Conservation (phyloP, 2,888 invertebrate species). For the Nebria salina region DNA sequence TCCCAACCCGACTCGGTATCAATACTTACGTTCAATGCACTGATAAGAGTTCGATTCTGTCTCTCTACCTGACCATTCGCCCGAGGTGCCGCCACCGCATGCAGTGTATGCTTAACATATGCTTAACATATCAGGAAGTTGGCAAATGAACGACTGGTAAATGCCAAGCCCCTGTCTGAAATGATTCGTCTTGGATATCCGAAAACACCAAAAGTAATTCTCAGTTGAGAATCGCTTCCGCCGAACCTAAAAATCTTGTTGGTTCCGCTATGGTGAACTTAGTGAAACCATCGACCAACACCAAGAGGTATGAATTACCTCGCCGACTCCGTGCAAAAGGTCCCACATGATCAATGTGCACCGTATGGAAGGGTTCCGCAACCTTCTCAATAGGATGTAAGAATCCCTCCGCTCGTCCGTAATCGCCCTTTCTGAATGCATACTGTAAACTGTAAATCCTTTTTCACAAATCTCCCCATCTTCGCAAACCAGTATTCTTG, state of each 20-base stretch:
- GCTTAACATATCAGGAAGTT: too few species aligned
- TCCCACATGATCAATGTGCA: slow-evolving; percentile 51
- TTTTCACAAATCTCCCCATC: slow-evolving; percentile 51
- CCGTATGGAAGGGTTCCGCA: slow-evolving; percentile 32
- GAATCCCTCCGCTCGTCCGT: slow-evolving; percentile 47
- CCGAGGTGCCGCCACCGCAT: too few species aligned
- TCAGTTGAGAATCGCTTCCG: background rate
- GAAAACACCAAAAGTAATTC: slow-evolving; percentile 42
- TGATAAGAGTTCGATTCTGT: too few species aligned
- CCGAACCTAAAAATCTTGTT: too few species aligned
- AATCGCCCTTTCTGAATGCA: slow-evolving; percentile 54
- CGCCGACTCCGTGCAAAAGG: slow-evolving; percentile 47
- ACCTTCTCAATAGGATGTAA: too few species aligned
- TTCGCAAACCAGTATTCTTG: slow-evolving; percentile 50
- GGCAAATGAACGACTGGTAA: slow-evolving; percentile 24
- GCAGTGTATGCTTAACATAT: too few species aligned
- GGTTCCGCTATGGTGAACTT: slow-evolving; percentile 33
- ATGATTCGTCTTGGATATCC: slow-evolving; percentile 49
- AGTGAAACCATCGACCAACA: slow-evolving; percentile 50
- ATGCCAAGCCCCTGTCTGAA: slow-evolving; percentile 49
- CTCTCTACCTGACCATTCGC: too few species aligned
- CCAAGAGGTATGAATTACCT: slow-evolving; percentile 48
- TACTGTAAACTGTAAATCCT: slow-evolving; percentile 54
- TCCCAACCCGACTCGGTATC: too few species aligned
- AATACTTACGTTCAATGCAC: too few species aligned